Conservation (phyloP, 1,140 invertebrate species). For the Mesaphorura yosii region DNA sequence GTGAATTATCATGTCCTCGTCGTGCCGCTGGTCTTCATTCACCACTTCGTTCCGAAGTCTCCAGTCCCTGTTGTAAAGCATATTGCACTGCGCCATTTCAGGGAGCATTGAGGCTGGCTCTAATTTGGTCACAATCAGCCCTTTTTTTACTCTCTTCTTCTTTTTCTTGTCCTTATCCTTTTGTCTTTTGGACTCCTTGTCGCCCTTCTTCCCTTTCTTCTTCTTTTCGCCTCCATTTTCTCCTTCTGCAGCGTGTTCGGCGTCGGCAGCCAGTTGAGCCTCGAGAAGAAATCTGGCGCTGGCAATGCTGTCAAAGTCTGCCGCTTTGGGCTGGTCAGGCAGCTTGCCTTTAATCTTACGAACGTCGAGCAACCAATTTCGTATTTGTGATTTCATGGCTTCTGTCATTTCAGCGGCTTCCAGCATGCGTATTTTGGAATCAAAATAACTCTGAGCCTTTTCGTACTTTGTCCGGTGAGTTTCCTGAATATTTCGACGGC, state of each 20-base stretch:
- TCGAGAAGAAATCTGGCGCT: constrained; percentile 41
- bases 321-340: constrained; percentile 79
- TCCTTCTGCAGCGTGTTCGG: constrained; percentile 41
- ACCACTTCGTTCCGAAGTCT: constrained; percentile 59
- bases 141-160: constrained; percentile 40
- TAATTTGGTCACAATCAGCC: constrained; percentile 46
- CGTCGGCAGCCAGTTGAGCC: neutral
- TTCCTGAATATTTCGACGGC: constrained; percentile 49
- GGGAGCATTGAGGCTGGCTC: constrained; percentile 43
- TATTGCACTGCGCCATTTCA: constrained; percentile 39
- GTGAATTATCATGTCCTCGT: constrained; percentile 65
- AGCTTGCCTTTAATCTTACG: constrained; percentile 69
- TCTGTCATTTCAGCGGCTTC: constrained; percentile 59
- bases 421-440: constrained; percentile 37
- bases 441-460: constrained; percentile 48
- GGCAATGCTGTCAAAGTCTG: constrained; percentile 75
- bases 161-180: constrained; percentile 43
- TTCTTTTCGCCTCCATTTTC: constrained; percentile 44
- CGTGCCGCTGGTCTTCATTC: constrained; percentile 57
- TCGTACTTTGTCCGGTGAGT: constrained; percentile 49
- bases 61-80: constrained; percentile 58
- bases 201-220: constrained; percentile 30
- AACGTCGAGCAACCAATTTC: constrained; percentile 69
- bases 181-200: constrained; percentile 43
- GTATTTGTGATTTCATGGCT: constrained; percentile 55